A percentile compares a stretch with the other conserved stretches of the same genome.
Conservation (phyloP, 1,140 invertebrate species). For the Sarcophaga bullata region DNA sequence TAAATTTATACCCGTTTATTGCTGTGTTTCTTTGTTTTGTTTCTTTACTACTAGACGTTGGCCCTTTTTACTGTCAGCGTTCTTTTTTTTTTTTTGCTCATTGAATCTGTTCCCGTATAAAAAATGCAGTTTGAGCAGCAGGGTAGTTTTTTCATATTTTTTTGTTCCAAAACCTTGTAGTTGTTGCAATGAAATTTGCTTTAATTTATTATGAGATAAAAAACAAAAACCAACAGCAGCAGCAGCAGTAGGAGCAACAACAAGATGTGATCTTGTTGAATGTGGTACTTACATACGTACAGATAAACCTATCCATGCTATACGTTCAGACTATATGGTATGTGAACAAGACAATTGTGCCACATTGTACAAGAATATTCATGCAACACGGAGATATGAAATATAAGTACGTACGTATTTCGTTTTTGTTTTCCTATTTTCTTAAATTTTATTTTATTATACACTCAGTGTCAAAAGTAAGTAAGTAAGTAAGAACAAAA, state of each 20-base stretch:
- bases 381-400: conserved; percentile 9
- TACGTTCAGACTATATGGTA: not conserved
- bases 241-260: not conserved
- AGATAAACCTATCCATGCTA: too few relatives aligned
- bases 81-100: too few relatives aligned
- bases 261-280: not conserved
- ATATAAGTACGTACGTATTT: not conserved
- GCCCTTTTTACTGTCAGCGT: too few relatives aligned
- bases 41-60: too few relatives aligned
- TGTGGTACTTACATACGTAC: not conserved
- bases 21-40: too few relatives aligned
- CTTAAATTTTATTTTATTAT: not conserved
- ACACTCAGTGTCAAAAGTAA: conserved; percentile 2
- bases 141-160: not conserved
- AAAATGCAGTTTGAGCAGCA: not conserved
- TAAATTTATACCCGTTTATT: too few relatives aligned
- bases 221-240: not conserved
- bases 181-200: conserved; percentile 4
- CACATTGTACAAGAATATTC: not conserved
- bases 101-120: too few relatives aligned
- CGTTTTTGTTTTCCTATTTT: not conserved
- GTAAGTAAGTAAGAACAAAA: too few relatives aligned
- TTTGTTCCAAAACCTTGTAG: not conserved
- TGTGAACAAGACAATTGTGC: not conserved
- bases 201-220: conserved; percentile 3